Percentiles rank a stretch among this genome's conserved stretches.
Conservation (phyloP, 1,140 invertebrate genomes). For the Drosophila nikananu region DNA sequence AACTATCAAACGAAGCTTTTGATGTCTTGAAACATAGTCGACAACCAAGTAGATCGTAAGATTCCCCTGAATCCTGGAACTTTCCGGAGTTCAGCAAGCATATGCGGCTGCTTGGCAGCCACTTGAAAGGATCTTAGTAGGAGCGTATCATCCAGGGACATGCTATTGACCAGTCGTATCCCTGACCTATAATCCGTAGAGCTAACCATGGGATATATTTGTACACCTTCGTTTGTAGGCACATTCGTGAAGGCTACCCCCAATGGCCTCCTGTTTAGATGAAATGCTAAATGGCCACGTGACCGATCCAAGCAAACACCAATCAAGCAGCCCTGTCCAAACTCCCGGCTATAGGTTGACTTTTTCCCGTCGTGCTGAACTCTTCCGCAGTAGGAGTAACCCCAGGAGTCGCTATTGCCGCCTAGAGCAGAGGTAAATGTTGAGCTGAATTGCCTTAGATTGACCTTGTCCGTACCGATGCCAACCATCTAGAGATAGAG, state of each 20-base stretch:
- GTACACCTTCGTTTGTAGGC: slow-evolving; percentile 78
- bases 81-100: slow-evolving; percentile 56
- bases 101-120: slow-evolving; percentile 47
- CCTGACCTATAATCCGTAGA: slow-evolving; percentile 90
- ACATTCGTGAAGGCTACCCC: slow-evolving; percentile 78
- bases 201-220: slow-evolving; percentile 90
- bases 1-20: not conserved
- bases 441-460: slow-evolving; percentile 86
- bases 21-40: slow-evolving; percentile 8
- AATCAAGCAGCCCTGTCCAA: slow-evolving; percentile 87
- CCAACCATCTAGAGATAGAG: slow-evolving; percentile 90
- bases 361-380: slow-evolving; percentile 88
- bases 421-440: slow-evolving; percentile 91
- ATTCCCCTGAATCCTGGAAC: slow-evolving; percentile 70
- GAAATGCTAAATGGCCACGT: slow-evolving; percentile 91
- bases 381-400: slow-evolving; percentile 90
- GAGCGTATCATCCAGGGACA: slow-evolving; percentile 84
- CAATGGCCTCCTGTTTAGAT: slow-evolving; percentile 87
- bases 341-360: slow-evolving; percentile 86
- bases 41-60: slow-evolving; percentile 66
- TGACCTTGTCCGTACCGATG: slow-evolving; percentile 89
- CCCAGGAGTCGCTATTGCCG: slow-evolving; percentile 90
- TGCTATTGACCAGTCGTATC: slow-evolving; percentile 88
- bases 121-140: slow-evolving; percentile 70
- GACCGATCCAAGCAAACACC: slow-evolving; percentile 91